These are phyloP conservation scores for Neocrepidodera transversa DNA, from an alignment of 2,888 invertebrate species.

Conservation along the genomic window DNA sequence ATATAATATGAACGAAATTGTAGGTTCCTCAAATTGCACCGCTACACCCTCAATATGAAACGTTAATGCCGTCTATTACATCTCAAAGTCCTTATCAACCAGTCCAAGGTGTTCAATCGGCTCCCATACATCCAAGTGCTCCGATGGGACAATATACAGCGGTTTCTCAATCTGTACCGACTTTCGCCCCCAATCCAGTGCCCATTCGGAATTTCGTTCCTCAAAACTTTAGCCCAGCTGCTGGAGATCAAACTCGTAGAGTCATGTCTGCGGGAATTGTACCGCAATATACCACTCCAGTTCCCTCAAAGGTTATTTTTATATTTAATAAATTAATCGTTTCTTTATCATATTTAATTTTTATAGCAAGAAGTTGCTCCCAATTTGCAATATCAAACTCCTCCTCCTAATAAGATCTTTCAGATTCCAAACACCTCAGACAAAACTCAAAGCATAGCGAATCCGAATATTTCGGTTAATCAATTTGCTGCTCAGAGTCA, in stretches of 20 bases:
- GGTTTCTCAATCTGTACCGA: background rate
- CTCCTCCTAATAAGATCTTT: background rate
- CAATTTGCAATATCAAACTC: background rate
- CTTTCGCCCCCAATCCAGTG: background rate
- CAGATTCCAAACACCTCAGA: background rate
- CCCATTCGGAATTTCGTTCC: too few species aligned
- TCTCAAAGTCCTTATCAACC: slow-evolving; percentile 2
- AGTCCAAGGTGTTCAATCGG: background rate
- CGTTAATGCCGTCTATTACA: slow-evolving; percentile 1
- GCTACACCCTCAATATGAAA: background rate
- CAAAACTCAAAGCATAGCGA: background rate
- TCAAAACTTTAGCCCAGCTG: background rate
- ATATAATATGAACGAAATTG: too few species aligned
- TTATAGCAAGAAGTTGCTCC: slow-evolving; percentile 1
- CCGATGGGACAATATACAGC: background rate
- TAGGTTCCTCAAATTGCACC: background rate
- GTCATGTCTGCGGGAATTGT: background rate
- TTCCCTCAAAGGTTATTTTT: slow-evolving; percentile 3
- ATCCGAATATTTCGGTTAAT: background rate
- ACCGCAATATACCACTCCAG: background rate
- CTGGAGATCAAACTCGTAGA: background rate
- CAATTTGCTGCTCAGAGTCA: background rate
- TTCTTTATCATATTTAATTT: background rate
- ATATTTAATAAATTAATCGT: background rate
- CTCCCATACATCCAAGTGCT: background rate